Evolutionary conservation across 2,113 vertebrate genomes (phyloP).

Genomic region (Pyrgilauda ruficollis): DNA sequence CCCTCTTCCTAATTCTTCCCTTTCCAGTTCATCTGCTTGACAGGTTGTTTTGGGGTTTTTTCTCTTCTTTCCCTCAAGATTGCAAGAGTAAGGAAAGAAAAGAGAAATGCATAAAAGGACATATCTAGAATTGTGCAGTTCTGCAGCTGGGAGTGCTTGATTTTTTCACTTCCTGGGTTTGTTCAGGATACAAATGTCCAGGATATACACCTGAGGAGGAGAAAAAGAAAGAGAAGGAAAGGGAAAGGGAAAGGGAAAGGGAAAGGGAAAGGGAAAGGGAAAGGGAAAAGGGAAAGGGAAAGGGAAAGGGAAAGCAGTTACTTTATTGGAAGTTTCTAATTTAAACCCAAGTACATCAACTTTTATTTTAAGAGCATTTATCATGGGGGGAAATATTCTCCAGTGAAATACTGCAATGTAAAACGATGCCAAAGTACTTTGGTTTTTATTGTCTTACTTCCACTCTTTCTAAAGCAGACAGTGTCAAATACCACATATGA

Average conservation of each 20-base stretch:
- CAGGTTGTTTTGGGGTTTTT: not conserved
- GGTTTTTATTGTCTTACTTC: not conserved
- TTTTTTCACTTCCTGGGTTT: not conserved
- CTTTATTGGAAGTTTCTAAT: not conserved
- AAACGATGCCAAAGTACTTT: not conserved
- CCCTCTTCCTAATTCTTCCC: not conserved
- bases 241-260: too few species aligned
- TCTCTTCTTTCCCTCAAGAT: not conserved
- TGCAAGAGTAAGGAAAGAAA: not conserved
- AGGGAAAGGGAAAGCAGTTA: too few species aligned
- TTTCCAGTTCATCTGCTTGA: not conserved
- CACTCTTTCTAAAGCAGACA: not conserved
- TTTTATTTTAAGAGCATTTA: not conserved
- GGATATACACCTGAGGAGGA: not conserved
- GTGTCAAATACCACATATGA: not conserved
- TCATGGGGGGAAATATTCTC: not conserved
- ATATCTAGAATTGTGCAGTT: not conserved
- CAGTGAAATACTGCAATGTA: not conserved
- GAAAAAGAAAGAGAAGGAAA: too few species aligned
- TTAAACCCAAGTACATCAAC: not conserved
- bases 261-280: too few species aligned
- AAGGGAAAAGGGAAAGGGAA: not conserved
- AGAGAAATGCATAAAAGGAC: not conserved
- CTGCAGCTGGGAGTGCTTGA: not conserved
- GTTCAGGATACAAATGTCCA: not conserved